Evolutionary conservation across 2,113 vertebrate genomes (phyloP).

Genomic region (Mustelus asterias): DNA sequence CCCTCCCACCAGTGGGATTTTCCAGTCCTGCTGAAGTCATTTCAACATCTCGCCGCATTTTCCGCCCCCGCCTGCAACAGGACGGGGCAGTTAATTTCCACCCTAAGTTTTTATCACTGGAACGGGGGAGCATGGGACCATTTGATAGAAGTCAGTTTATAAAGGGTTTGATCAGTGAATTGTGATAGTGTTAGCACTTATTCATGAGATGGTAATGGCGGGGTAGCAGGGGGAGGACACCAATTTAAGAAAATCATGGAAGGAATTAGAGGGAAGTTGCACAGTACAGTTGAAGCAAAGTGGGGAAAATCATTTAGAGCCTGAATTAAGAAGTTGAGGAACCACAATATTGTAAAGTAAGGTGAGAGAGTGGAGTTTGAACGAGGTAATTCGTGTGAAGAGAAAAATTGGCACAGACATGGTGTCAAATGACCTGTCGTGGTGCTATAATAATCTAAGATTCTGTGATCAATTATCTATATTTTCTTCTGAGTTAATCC

Average conservation of each 20-base stretch:
- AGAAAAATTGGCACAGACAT: neutral
- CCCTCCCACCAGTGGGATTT: too few relatives aligned
- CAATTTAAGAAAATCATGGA: neutral
- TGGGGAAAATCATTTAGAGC: neutral
- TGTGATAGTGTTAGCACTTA: neutral
- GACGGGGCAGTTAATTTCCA: too few relatives aligned
- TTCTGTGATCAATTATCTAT: neutral
- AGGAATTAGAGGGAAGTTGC: too few relatives aligned
- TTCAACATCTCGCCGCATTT: too few relatives aligned
- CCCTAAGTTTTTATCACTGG: neutral
- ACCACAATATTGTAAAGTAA: neutral
- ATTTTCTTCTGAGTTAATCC: neutral
- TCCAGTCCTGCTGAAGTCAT: too few relatives aligned
- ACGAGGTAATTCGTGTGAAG: neutral
- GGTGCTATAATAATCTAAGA: neutral
- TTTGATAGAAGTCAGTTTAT: neutral
- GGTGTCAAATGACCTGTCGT: too few relatives aligned
- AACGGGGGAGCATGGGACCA: too few relatives aligned
- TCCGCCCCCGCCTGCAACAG: too few relatives aligned
- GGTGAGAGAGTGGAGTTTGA: neutral
- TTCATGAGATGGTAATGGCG: neutral
- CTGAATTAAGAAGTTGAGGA: neutral
- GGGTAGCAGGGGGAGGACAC: neutral
- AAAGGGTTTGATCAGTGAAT: neutral
- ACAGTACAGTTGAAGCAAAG: neutral